Conservation (phyloP, 2,797 vertebrate genomes). For the Discoglossus pictus region DNA sequence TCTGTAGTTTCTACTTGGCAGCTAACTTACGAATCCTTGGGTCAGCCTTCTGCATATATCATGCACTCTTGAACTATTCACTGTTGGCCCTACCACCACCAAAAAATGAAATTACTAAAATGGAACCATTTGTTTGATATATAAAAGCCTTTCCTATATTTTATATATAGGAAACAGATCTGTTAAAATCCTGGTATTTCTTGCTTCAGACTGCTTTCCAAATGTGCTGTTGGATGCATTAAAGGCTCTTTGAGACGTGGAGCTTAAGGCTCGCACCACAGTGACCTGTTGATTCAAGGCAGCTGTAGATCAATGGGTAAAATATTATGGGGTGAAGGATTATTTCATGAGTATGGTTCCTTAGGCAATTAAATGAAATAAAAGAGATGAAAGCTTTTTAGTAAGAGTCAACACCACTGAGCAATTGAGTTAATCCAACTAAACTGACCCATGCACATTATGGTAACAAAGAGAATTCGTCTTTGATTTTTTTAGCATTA, state of each 20-base stretch:
- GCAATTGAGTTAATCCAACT: conserved; percentile 31
- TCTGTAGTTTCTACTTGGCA: too few species aligned
- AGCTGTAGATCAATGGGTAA: conserved; percentile 44
- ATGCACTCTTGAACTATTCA: too few species aligned
- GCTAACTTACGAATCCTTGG: too few species aligned
- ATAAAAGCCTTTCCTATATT: background rate
- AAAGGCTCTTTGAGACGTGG: background rate
- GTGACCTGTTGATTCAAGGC: conserved; percentile 42
- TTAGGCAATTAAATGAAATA: conserved; percentile 36
- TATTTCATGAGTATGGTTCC: conserved; percentile 33
- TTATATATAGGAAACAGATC: conserved; percentile 2
- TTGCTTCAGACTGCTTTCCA: conserved; percentile 1
- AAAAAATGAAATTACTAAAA: too few species aligned
- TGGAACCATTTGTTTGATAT: background rate
- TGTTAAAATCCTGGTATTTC: background rate
- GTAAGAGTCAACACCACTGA: conserved; percentile 36
- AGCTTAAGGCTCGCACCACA: conserved; percentile 5
- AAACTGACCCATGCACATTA: conserved; percentile 15
- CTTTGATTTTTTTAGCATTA: conserved; percentile 16
- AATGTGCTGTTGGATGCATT: background rate
- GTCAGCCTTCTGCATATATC: too few species aligned
- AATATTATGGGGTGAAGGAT: conserved; percentile 40
- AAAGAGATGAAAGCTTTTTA: conserved; percentile 44
- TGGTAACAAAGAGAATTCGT: background rate
- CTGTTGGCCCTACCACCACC: too few species aligned